These are phyloP conservation scores for Orientallactaga bullata DNA, from an alignment of 2,113 vertebrate genomes.

Conservation along the genomic window DNA sequence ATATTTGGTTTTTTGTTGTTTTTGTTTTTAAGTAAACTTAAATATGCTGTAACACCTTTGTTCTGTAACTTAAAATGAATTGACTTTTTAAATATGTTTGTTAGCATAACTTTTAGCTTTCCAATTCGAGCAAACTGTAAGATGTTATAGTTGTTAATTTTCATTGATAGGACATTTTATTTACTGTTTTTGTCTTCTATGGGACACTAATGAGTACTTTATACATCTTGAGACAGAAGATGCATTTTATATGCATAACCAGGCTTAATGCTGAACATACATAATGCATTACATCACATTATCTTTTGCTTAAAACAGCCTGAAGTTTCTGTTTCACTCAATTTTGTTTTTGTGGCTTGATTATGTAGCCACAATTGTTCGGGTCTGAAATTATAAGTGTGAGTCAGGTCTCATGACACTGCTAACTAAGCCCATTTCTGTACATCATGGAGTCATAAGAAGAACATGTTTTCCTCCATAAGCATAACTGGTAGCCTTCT, in stretches of 20 bases:
- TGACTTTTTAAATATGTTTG: neutral
- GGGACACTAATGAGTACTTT: neutral
- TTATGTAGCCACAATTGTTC: slow-evolving; percentile 3
- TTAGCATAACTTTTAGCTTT: neutral
- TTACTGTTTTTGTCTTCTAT: neutral
- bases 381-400: slow-evolving; percentile 51
- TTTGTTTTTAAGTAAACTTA: neutral
- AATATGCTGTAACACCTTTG: neutral
- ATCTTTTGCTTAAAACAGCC: neutral
- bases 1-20: neutral
- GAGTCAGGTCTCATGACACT: slow-evolving; percentile 35
- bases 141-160: neutral
- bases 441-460: neutral
- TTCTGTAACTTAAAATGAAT: neutral
- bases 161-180: neutral
- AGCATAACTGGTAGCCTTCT: slow-evolving; percentile 36
- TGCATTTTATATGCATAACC: neutral
- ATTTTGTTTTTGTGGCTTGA: slow-evolving; percentile 35
- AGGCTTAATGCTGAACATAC: neutral
- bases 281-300: neutral
- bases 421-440: slow-evolving; percentile 33
- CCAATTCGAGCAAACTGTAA: neutral
- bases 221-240: neutral
- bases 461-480: slow-evolving; percentile 41
- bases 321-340: slow-evolving; percentile 40